Evolutionary conservation across 2,113 vertebrate species (phyloP), one percentile per base, ranked within the genome.

Genomic region (Emydura subglobosa): DNA sequence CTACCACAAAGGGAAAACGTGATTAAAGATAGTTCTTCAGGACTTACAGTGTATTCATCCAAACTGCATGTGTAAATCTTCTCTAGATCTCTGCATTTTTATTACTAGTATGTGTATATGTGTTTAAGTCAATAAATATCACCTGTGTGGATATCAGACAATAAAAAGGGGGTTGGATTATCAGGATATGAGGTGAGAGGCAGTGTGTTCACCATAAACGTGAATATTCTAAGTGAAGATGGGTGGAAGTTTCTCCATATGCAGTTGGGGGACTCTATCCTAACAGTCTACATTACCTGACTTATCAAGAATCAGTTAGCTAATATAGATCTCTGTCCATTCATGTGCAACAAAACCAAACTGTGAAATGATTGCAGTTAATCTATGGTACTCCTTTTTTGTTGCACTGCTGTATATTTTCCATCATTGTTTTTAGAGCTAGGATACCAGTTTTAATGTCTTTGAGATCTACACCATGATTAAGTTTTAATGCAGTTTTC

Each of bases 241-340:
- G 14, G 29, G 61, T 29, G 16, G 61, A 2, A 10, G 6, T 34
- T 10, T 31, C 14, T 65, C 61, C 17, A 78, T 24, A 39, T 29
- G 57, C 74, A 0, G 0, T 1, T 19, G 2, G 5, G 31, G 19
- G 78, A 47, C 49, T 85, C 24, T 49, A 78, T 12, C 29, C 57
- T 57, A 34, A 22, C 17, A 91, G 72, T 25, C 39, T 86, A 34
- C 2, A 81, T 51, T 2, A 44, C 29, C 42, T 51, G 47, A 79
- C 25, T 7, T 0, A 55, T 6, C 31, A 51, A 2, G 27, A 92
- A 65, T 1, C 13, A 91, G 10, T 44, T 68, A 31, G 65, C 65
- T 8, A 87, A 55, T 11, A 19, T 2, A 19, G 1, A 68, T 68
- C 65, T 68, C 10, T 3, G 10, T 78, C 34, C 86, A 25, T 49